Base-by-base conservation (phyloP, 1,140 invertebrate species). In the Carcinoscorpius rotundicauda region DNA sequence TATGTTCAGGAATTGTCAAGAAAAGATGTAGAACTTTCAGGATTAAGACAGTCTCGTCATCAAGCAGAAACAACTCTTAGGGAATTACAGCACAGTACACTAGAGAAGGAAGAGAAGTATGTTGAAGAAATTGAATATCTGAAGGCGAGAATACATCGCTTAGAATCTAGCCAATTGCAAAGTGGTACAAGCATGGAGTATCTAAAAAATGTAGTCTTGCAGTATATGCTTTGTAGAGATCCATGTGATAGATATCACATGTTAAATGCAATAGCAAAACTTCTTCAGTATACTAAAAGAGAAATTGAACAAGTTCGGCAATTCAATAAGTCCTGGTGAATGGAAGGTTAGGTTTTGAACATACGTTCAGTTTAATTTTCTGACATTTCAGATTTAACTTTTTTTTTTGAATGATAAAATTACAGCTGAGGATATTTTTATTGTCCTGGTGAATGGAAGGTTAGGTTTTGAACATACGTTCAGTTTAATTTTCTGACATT, bases 121-220 rank as follows among this genome's bases (percentile, higher is more conserved):
- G 75, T 77, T 61, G 81, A 85, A 11, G 79, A 84, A 71, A 77
- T 83, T 6, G 77, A 83, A 68, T 64, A 61, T n/a, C 73, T 84
- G 49, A 76, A 80, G 59, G 75, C 78, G 53, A 76, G 80, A 68
- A 76, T 83, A 52, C 76, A 66, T 72, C 88, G 88, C 71, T 75
- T 88, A 56, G 83, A 89, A 71, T 80, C 87, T 5, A 87, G 84
- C 70, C 85, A 88, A 72, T 87, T 86, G 4, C 78, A 89, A 48
- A 88, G 91, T 77, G 87, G 88, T 6, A 89, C 89, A 0, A 93
- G 93, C 78, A 76, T 93, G 57, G 90, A 93, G 74, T 93, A 94
- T 74, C 75, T 94, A 66, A 94, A 94, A 76, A 94, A 94, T 78
- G 90, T 94, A 6, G 84, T 92, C 57, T 82, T 91, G 29, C 87